Percentiles rank a stretch among this genome's conserved stretches.
Conservation (phyloP, 2,797 vertebrate genomes). For the Stomatorhinus walkeri region DNA sequence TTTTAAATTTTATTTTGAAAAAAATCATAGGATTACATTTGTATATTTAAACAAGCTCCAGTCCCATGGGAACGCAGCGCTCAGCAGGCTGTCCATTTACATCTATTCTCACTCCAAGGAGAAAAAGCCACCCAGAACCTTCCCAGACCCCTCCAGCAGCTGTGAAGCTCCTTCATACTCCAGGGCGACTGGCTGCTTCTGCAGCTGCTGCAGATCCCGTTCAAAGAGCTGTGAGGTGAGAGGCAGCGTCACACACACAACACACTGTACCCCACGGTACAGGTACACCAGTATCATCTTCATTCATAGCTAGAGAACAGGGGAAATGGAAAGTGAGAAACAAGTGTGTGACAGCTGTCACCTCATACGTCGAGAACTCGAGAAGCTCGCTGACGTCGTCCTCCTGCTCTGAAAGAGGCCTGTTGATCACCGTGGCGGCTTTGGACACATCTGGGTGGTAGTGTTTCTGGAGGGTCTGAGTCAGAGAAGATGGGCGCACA, state of each 20-base stretch:
- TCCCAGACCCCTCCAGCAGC: constrained; percentile 64
- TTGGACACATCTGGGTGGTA: constrained; percentile 84
- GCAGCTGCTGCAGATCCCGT: constrained; percentile 68
- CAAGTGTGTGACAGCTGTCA: constrained; percentile 33
- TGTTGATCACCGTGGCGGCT: constrained; percentile 71
- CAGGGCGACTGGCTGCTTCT: constrained; percentile 58
- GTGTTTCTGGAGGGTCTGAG: constrained; percentile 81
- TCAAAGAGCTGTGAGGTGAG: constrained; percentile 73
- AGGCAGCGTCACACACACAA: not conserved
- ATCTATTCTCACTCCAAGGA: constrained; percentile 38
- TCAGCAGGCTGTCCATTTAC: no score
- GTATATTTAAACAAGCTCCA: not conserved
- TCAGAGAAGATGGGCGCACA: not conserved
- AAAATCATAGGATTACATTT: not conserved
- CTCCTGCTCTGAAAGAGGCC: constrained; percentile 61
- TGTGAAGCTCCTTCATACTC: constrained; percentile 73
- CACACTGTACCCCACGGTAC: not conserved
- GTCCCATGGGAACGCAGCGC: not conserved
- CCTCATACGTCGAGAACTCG: constrained; percentile 76
- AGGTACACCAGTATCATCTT: not conserved
- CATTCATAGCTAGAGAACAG: not conserved
- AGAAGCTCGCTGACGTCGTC: constrained; percentile 70
- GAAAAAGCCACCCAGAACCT: constrained; percentile 71
- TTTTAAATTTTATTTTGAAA: not conserved
- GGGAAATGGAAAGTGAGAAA: not conserved